Evolutionary conservation across 2,797 vertebrate species (phyloP), one percentile per base, ranked within the genome.

Genomic region (Oreochromis grahami): DNA sequence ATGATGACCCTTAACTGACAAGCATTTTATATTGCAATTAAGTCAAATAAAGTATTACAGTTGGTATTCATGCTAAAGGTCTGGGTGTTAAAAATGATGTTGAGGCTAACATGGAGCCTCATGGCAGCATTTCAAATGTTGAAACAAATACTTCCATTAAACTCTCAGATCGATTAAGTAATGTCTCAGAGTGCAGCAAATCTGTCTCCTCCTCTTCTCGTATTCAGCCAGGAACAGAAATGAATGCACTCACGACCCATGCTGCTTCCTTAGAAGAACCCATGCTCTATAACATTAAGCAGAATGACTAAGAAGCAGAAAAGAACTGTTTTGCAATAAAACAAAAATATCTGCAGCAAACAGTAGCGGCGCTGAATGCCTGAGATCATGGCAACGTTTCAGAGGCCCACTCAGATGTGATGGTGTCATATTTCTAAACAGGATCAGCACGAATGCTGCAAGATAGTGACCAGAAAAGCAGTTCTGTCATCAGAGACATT

Each of bases 61-160:
- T 19, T 72, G 0, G 0, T 32, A 3, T 48, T 7, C 43, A 74
- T 74, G 24, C 10, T 50, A 8, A 50, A 74, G 6, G 0, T 5
- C 1, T 19, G 24, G 4, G 24, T 72, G 24, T 8, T 32, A 45
- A 29, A 70, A 45, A 70, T 43, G 14, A 70, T 70, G 65, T 21
- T 8, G 38, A 43, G 63, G 38, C 2, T 43, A 68, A 1, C 5
- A 3, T 43, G 65, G 14, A 70, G 65, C 38, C 21, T 70, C 43
- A 12, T 48, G 43, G 70, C 15, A 74, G 45, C 17, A 50, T 74
- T 74, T 74, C 43, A 74, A 50, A 74, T n/a, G 43, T 2, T 50
- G 43, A 74, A 29, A 48, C 26, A 19, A 32, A 50, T 2, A 19
- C 70, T 74, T 74, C 7, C 45, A 50, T 48, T 74, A 32, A 74